Evolutionary conservation across 2,888 invertebrate genomes (phyloP), one percentile per base, ranked within the genome.

Genomic region (Perdita meconis): DNA sequence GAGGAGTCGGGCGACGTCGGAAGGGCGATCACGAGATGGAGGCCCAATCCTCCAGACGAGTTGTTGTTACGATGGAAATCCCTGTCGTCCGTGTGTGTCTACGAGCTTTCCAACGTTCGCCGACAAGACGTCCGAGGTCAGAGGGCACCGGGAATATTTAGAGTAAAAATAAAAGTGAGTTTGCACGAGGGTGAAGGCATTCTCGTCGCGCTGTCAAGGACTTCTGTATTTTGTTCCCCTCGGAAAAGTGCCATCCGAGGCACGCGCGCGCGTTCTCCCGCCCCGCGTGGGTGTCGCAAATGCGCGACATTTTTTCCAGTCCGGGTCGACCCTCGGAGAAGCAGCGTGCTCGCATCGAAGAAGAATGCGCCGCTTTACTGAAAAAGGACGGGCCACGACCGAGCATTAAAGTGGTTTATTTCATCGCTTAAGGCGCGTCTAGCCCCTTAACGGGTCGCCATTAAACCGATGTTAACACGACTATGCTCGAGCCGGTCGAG

Each of bases 381-480:
- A 71, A 73, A 71, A 83, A 65, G 70, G 40, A 63, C 40, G 57
- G 36, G 22, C 59, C 56, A 61, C 44, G 72, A 61, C 16, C 67
- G 36, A 34, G 65, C 83, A 74, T 82, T 77, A 80, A 34, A 51
- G 50, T 65, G 69, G 71, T 82, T 82, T 84, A 85, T 84, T 80
- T 74, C 50, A 30, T 78, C 80, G 80, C 78, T 84, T 63, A 79
- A 81, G 69, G 63, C 61, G 60, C 42, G 50, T 51, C 61, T 57
- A 55, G 34, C 53, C 69, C 69, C 72, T 76, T 78, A 85, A 84
- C 74, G 64, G 75, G 64, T 47, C 55, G 50, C 75, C 82, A 70
- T 85, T 86, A 87, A 80, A 79, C 68, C 73, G 71, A 82, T 80
- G 86, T 87, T 86, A 86, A 82, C 86, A 80, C 53, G 81, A 69